Evolutionary conservation across 1,140 invertebrate species (phyloP), one percentile per base, ranked within the genome.

Genomic region (Zaprionus ornatus): DNA sequence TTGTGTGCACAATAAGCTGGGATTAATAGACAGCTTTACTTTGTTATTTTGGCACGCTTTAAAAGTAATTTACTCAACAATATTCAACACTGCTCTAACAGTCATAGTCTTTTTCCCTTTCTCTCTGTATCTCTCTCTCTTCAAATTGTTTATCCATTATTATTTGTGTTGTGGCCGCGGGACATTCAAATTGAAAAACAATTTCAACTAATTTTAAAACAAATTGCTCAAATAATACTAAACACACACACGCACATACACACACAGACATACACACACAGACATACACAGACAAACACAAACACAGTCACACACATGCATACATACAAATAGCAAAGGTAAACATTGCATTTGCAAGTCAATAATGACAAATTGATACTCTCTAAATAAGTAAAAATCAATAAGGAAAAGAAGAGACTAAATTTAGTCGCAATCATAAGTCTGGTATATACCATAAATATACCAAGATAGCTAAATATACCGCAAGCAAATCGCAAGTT

Each of bases 121-220:
- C 40, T 42, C n/a, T 12, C n/a, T 35, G 2, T 32, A 10, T 3
- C 17, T 3, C 35, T 54, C 15, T 37, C 35, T 37, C 12, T 29
- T 19, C n/a, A 56, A 55, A 55, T 55, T 56, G 35, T 55, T 55
- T 55, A 65, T 21, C 42, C 63, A 40, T 73, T 60, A 73, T 52
- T 66, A 19, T 52, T 29, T 5, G 25, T 54, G 45, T 15, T 35
- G 56, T 42, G 45, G 57, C 29, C 35, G 29, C 21, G n/a, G 65
- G 54, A 37, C 19, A 65, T 63, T 55, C 57, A 63, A 67, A 75
- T 69, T 66, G 61, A 69, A 76, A 79, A 81, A 64, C 79, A 82
- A 82, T 86, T 86, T 52, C 37, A 73, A 86, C 69, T 77, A 82
- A 86, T 86, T 86, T 86, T 74, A 64, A 82, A 82, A 77, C 79